Percentiles rank a stretch among this genome's conserved stretches.
Evolutionary conservation across 2,888 invertebrate species (phyloP).

Genomic region (Polia nebulosa): DNA sequence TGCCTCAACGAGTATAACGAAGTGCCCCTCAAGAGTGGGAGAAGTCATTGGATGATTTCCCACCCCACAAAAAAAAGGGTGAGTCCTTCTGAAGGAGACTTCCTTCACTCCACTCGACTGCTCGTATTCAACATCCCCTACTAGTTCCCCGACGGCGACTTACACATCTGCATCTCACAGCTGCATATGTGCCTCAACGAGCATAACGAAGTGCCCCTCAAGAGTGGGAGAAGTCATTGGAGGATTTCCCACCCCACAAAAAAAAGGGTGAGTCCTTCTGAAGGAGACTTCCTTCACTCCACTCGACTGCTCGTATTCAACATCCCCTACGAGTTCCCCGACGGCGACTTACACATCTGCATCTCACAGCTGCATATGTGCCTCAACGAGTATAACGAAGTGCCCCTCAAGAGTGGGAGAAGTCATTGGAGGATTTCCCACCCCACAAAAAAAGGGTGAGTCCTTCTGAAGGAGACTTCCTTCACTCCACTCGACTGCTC

Average conservation of each 20-base stretch:
- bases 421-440: too few relatives aligned
- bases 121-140: too few relatives aligned
- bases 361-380: constrained; percentile 96
- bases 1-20: constrained; percentile 94
- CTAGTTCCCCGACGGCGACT: constrained; percentile 97
- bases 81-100: too few relatives aligned
- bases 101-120: too few relatives aligned
- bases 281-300: too few relatives aligned
- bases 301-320: too few relatives aligned
- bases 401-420: constrained; percentile 95
- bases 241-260: too few relatives aligned
- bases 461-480: too few relatives aligned
- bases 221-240: constrained; percentile 88
- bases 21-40: constrained; percentile 95
- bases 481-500: too few relatives aligned
- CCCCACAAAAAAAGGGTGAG: too few relatives aligned
- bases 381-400: constrained; percentile 93
- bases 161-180: constrained; percentile 96
- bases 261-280: too few relatives aligned
- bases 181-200: constrained; percentile 95
- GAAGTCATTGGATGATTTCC: constrained; percentile 74
- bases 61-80: too few relatives aligned
- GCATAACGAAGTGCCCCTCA: constrained; percentile 93
- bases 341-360: constrained; percentile 96
- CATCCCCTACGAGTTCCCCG: constrained; percentile 97